Conservation (phyloP, 2,797 vertebrate species). For the Tadarida brasiliensis region DNA sequence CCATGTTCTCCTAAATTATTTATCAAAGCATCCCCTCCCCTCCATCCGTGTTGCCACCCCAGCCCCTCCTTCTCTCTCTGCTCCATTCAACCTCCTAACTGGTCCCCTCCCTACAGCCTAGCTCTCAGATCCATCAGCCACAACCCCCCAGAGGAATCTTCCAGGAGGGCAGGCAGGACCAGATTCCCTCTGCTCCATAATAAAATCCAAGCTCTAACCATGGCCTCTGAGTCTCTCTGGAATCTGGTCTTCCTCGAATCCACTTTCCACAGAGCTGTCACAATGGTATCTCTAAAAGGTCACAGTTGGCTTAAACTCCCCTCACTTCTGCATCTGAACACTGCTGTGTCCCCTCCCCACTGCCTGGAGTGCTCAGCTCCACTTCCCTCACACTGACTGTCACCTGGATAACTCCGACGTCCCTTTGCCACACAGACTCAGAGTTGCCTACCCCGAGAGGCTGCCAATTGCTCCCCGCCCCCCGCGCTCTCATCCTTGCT, state of each 20-base stretch:
- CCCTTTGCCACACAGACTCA: not conserved
- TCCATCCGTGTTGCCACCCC: not conserved
- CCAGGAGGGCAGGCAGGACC: not conserved
- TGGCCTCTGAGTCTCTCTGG: not conserved
- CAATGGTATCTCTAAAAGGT: not conserved
- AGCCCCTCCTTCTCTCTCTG: not conserved
- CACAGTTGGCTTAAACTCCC: not conserved
- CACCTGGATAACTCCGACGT: constrained; percentile 18
- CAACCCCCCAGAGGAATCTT: not conserved
- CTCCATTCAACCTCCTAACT: not conserved
- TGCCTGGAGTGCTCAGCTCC: not conserved
- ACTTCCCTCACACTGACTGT: not conserved
- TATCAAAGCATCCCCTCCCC: not conserved
- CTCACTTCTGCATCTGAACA: not conserved
- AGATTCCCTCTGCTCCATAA: not conserved
- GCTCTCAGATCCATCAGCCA: not conserved
- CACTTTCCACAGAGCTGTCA: not conserved
- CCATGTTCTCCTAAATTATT: not conserved
- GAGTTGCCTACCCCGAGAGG: not conserved
- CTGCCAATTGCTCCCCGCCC: not conserved
- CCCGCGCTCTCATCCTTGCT: not conserved
- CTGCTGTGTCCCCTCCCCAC: not conserved
- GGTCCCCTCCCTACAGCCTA: not conserved
- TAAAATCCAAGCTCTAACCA: constrained; percentile 28
- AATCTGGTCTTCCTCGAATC: not conserved